Evolutionary conservation across 1,140 invertebrate species (phyloP), one percentile per base, ranked within the genome.

Genomic region (Listronotus oregonensis): DNA sequence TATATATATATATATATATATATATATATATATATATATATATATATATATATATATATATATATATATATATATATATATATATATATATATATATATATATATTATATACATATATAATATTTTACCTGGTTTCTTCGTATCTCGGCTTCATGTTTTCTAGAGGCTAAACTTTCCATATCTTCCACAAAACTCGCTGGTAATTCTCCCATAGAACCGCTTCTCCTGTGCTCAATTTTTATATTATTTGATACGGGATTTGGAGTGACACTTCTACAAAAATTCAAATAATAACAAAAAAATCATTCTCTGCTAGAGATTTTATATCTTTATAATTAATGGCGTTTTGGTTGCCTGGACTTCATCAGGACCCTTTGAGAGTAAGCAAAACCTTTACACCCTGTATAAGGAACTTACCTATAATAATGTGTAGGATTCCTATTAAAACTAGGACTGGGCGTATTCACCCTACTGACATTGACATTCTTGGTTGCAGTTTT

Each of bases 401-500:
- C 21, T 27, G 21, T 27, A 27, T 31, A 18, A 44, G n/a, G 18
- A 40, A 42, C 18, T 42, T 46, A 65, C 63, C 63, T 56, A 42
- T 67, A 63, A 31, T 67, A 71, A 11, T 74, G 71, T 0, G 67
- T 77, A 5, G 83, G 82, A 73, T 84, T 84, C 3, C 83, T 78
- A 73, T 85, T 82, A 61, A 81, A 85, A 37, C 80, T 82, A 0
- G 83, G 81, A 50, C 83, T 83, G 0, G 82, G 82, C 12, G 77
- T 82, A 76, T 67, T 64, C 10, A 71, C 49, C 55, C 70, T 71
- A 54, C 70, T 73, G 12, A 73, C 49, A 47, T 77, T 76, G n/a
- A 74, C 66, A 58, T 77, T 76, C 52, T 74, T 75, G 34, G 69
- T 74, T 34, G 67, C 70, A 6, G 50, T 66, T 64, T 75, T 77